Evolutionary conservation across 1,140 invertebrate species (phyloP).

Genomic region (Galendromus occidentalis): DNA sequence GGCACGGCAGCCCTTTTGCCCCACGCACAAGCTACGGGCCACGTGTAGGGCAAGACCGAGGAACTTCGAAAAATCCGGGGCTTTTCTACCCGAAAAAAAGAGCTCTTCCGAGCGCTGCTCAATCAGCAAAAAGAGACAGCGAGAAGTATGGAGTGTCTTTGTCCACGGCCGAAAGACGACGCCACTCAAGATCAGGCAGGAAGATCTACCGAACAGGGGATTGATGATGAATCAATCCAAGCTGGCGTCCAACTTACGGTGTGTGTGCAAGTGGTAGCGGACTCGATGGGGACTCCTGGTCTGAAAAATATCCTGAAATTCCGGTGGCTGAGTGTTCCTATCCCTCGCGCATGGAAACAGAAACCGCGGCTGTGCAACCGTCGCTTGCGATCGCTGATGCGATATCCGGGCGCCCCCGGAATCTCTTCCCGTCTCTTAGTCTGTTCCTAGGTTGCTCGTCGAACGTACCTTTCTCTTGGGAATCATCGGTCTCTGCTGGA

Average conservation of each 20-base stretch:
- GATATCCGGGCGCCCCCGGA: neutral
- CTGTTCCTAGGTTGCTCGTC: too few relatives aligned
- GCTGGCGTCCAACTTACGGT: slow-evolving; percentile 5
- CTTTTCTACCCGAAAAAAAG: too few relatives aligned
- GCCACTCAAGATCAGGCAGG: too few relatives aligned
- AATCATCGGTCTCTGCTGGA: slow-evolving; percentile 30
- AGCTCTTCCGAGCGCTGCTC: too few relatives aligned
- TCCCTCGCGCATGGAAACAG: neutral
- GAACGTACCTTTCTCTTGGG: slow-evolving; percentile 22
- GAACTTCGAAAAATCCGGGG: too few relatives aligned
- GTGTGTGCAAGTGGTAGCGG: slow-evolving; percentile 8
- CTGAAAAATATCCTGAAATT: slow-evolving; percentile 11
- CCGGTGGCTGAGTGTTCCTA: neutral
- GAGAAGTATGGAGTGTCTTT: too few relatives aligned
- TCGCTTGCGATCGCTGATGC: neutral
- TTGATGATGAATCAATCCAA: too few relatives aligned
- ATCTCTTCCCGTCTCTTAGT: neutral
- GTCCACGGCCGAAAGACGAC: too few relatives aligned
- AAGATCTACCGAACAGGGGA: too few relatives aligned
- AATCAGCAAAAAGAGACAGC: too few relatives aligned
- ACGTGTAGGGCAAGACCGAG: too few relatives aligned
- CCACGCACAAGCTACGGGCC: neutral
- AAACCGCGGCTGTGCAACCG: neutral
- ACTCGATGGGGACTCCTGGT: neutral
- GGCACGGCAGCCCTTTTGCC: slow-evolving; percentile 11